phyloP scores from a whole-genome alignment of 1,140 invertebrate species.

The Gerris buenoi region DNA sequence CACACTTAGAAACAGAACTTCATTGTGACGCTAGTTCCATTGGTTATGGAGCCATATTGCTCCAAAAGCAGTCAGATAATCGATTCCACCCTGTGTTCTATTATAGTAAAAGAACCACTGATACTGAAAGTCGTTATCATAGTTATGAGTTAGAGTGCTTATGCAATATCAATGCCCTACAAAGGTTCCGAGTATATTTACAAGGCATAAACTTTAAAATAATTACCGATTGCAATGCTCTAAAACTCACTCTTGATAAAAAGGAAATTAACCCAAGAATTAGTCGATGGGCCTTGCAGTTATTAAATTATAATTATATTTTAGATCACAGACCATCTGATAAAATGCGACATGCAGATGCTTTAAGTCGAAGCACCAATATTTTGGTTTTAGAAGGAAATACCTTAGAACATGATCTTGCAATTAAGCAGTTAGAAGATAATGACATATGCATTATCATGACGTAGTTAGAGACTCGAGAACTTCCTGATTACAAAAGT shows the following conservation, averaged over 20 bases:
- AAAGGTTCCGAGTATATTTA: conserved; percentile 35
- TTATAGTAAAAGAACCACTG: conserved; percentile 29
- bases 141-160: conserved; percentile 35
- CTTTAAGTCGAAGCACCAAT: background rate
- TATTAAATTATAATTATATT: background rate
- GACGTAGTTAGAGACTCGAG: background rate
- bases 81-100: conserved; percentile 29
- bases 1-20: conserved; percentile 16
- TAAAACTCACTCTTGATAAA: background rate
- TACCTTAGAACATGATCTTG: background rate
- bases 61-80: conserved; percentile 23
- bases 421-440: background rate
- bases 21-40: conserved; percentile 11
- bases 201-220: conserved; percentile 24
- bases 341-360: background rate
- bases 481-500: background rate
- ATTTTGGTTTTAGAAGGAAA: background rate
- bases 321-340: background rate
- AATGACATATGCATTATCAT: background rate
- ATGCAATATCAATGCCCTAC: conserved; percentile 33
- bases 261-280: conserved; percentile 3
- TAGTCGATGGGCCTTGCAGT: background rate
- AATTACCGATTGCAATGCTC: conserved; percentile 2
- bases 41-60: conserved; percentile 23
- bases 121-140: conserved; percentile 30